Evolutionary conservation across 2,113 vertebrate genomes (phyloP), one percentile per base, ranked within the genome.

Genomic region (Amblyornis subalaris): DNA sequence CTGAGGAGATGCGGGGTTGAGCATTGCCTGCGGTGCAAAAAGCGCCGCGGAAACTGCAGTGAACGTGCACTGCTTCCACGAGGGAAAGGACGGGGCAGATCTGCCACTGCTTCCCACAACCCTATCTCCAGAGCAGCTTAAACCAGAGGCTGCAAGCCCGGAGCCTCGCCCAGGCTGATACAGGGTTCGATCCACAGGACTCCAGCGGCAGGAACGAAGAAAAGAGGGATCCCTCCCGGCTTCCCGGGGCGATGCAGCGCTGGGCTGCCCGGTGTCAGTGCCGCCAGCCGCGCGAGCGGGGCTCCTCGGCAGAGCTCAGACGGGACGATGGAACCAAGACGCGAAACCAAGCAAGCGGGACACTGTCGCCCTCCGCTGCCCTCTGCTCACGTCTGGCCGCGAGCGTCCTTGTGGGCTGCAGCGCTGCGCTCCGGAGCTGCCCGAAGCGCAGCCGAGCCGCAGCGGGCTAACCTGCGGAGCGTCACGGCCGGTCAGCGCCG

Each of bases 11-110:
- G 4, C 3, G 15, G 36, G 53, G 7, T 29, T n/a, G 45, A 1
- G 69, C 51, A 4, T 0, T 8, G 72, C 17, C 64, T 5, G 73
- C 5, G 2, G 36, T 2, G 31, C 67, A 12, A 28, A 13, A 40
- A 5, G 23, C 1, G 48, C 51, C 11, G 9, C 7, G 12, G 24
- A 29, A 25, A 14, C 57, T 51, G 62, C 62, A 6, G 23, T 1
- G 26, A 20, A 1, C 2, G 4, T 0, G 4, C 35, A 1, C 60
- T 7, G 26, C 33, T 60, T 23, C 36, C 61, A 21, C 3, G 31
- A 15, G 33, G 40, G 31, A 51, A 40, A 13, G 40, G 18, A 62
- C 10, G 5, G 38, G 44, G 29, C 22, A 40, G 20, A 54, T 10
- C 33, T 14, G 48, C 29, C 45, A 6, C 36, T 8, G 35, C 42